Base-by-base conservation (phyloP, 1,140 invertebrate genomes). In the Cherax destructor region DNA sequence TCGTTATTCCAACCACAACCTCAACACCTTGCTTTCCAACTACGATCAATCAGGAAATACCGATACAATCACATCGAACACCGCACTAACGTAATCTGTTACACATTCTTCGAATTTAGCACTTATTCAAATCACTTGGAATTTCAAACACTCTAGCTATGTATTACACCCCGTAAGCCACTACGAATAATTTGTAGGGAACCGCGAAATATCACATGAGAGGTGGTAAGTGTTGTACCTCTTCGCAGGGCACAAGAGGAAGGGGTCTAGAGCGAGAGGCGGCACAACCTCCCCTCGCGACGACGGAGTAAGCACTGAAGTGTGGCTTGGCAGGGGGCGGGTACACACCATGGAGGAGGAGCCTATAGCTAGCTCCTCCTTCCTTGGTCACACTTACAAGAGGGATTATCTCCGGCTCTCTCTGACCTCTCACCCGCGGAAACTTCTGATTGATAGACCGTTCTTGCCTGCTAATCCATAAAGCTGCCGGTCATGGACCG, bases 31-130 rank as follows among this genome's bases (percentile, higher is more conserved):
- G 49, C 24, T 61, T 69, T 69, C 61, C 47, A 56, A 74, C 72
- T 85, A 47, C 52, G 41, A 79, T 85, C 74, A 72, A 85, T 80
- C 76, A 79, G 79, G 18, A 59, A 77, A 56, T 24, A 85, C 72
- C 11, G 78, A 81, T 74, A 59, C 65, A 89, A 72, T 89, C 87
- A 89, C 87, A 89, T 83, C 59, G 49, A 49, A 72, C 79, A 89
- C 79, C 21, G 61, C 65, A 83, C 79, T 47, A 81, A 74, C 69
- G 78, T 88, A 76, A 76, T 80, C 50, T 89, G 79, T 76, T 89
- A 76, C 50, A 76, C 87, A 89, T 89, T 89, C 78, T 89, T 89
- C 69, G 52, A 74, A 89, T 78, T 83, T 83, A 83, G 79, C 24
- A 72, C 78, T 83, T 74, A 76, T 56, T 83, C 52, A 83, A 83